phyloP scores from a whole-genome alignment of 2,797 vertebrate genomes.

The Crypturellus tataupa region DNA sequence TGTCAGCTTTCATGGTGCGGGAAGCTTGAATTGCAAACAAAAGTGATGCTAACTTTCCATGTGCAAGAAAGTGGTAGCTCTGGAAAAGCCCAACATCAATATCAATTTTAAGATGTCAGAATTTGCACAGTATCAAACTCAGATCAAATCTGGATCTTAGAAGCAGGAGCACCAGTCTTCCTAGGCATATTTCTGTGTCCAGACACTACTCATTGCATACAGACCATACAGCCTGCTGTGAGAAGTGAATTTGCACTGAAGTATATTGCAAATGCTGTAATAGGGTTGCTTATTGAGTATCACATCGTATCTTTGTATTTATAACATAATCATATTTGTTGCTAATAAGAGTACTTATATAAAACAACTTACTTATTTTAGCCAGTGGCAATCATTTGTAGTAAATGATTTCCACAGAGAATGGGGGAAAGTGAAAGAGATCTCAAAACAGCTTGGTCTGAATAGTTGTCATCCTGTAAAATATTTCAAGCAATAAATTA shows the following conservation, averaged over 20 bases:
- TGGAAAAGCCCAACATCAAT: not conserved
- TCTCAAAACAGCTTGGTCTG: not conserved
- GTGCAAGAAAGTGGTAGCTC: rapidly evolving
- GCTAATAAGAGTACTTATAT: not conserved
- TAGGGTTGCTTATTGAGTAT: not conserved
- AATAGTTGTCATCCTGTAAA: not conserved
- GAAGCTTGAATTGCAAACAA: not conserved
- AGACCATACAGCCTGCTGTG: rapidly evolving
- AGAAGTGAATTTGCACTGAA: not conserved
- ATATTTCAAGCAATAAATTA: not conserved
- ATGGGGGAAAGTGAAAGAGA: not conserved
- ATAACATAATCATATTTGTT: not conserved
- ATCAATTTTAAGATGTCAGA: not conserved
- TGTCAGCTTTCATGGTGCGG: not conserved
- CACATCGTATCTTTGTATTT: not conserved
- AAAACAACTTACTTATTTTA: not conserved
- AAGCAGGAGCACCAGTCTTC: not conserved
- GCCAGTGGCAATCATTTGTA: not conserved
- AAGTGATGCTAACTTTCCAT: not conserved
- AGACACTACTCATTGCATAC: not conserved
- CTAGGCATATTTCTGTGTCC: not conserved
- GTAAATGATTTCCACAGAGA: not conserved
- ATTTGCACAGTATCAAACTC: not conserved
- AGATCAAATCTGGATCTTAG: not conserved
- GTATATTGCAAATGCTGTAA: not conserved